These are phyloP conservation scores for Eolophus roseicapilla DNA, from an alignment of 2,113 vertebrate genomes.

Conservation along the genomic window DNA sequence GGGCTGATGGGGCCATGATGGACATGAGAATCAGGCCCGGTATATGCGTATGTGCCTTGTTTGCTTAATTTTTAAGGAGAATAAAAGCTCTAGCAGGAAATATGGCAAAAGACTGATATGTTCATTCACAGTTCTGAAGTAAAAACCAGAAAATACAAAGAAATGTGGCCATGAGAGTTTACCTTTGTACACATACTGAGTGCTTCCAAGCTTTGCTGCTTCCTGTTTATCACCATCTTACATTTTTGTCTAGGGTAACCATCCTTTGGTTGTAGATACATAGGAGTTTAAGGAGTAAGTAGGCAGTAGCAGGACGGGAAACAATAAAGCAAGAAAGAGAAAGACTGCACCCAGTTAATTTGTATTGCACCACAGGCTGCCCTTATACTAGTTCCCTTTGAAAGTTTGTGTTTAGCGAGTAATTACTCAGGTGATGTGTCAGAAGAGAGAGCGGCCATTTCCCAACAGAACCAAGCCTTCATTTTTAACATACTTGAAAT, in stretches of 20 bases:
- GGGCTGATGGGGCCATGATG: not conserved
- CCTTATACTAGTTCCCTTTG: not conserved
- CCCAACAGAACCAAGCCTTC: not conserved
- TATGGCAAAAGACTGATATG: not conserved
- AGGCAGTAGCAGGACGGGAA: not conserved
- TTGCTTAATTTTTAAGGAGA: not conserved
- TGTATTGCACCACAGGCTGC: not conserved
- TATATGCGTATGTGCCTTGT: not conserved
- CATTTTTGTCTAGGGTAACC: not conserved
- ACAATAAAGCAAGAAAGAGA: not conserved
- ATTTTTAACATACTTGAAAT: slow-evolving; percentile 58
- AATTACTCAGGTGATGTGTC: not conserved
- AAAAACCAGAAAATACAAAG: not conserved
- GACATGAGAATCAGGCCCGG: not conserved
- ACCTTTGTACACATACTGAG: not conserved
- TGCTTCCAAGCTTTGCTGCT: not conserved
- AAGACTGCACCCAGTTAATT: not conserved
- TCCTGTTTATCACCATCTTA: not conserved
- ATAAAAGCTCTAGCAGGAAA: not conserved
- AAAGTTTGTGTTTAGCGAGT: not conserved
- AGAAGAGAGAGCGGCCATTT: not conserved
- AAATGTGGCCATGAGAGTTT: not conserved
- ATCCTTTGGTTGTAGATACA: not conserved
- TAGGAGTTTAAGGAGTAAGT: not conserved
- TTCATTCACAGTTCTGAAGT: not conserved